Conservation (phyloP, 2,888 invertebrate genomes). For the Mythimna ferrago region DNA sequence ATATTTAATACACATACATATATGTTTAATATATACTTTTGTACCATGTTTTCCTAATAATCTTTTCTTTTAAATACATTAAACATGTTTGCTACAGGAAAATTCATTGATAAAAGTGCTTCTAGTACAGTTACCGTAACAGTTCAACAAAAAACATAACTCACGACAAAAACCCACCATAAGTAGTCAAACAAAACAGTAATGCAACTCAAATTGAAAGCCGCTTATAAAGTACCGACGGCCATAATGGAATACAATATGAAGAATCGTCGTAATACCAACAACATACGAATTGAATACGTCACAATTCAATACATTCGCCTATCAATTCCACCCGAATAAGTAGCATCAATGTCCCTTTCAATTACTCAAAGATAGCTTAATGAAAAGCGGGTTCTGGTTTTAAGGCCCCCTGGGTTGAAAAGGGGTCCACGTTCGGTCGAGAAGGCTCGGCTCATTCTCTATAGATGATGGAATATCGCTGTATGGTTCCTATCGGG, state of each 20-base stretch:
- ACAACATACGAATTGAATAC: conserved; percentile 67
- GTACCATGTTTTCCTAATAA: too few relatives aligned
- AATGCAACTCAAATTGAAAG: conserved; percentile 48
- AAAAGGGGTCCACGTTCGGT: conserved; percentile 79
- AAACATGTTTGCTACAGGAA: not conserved
- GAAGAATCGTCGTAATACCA: conserved; percentile 54
- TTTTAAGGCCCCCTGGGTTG: conserved; percentile 81
- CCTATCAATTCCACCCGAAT: conserved; percentile 84
- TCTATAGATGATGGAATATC: conserved; percentile 85
- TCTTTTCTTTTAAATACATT: too few relatives aligned
- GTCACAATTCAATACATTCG: conserved; percentile 75
- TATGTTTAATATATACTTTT: too few relatives aligned
- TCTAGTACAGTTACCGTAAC: not conserved
- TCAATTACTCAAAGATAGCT: conserved; percentile 86
- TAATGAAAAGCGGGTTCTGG: conserved; percentile 84
- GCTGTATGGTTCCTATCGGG: conserved; percentile 79
- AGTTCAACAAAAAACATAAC: not conserved
- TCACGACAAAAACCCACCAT: not conserved
- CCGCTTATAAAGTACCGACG: conserved; percentile 40
- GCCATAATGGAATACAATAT: conserved; percentile 55
- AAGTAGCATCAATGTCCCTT: conserved; percentile 83
- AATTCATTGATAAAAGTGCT: not conserved
- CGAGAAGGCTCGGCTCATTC: conserved; percentile 80
- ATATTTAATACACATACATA: too few relatives aligned
- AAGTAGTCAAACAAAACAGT: conserved; percentile 30